Conservation (phyloP, 1,140 invertebrate genomes). For the Drosophila subobscura region DNA sequence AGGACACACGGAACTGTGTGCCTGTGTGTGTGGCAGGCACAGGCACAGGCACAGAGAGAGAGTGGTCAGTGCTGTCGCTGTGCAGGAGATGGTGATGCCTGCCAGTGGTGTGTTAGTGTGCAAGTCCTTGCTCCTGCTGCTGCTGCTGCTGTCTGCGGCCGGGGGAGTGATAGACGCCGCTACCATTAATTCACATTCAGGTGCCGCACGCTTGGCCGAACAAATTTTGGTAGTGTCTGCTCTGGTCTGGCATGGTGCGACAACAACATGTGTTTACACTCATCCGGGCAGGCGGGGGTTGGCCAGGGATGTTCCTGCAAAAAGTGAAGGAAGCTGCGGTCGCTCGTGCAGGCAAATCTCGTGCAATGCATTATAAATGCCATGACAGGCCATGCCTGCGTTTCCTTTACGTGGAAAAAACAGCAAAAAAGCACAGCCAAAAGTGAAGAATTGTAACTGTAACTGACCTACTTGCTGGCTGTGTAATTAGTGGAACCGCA, state of each 20-base stretch:
- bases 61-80: conserved; percentile 43
- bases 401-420: background rate
- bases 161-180: conserved; percentile 76
- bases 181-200: conserved; percentile 81
- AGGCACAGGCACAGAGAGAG: conserved; percentile 15
- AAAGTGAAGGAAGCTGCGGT: conserved; percentile 51
- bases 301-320: background rate
- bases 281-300: conserved; percentile 18
- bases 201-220: conserved; percentile 70
- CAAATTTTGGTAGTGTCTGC: conserved; percentile 33
- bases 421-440: background rate
- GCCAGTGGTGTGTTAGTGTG: conserved; percentile 26
- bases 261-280: conserved; percentile 72
- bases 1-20: conserved; percentile 36
- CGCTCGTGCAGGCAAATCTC: conserved; percentile 68
- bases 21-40: conserved; percentile 4
- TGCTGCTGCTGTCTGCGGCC: conserved; percentile 73
- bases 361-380: conserved; percentile 76
- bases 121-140: conserved; percentile 32
- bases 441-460: conserved; percentile 21
- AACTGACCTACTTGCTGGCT: conserved; percentile 62
- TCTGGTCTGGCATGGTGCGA: conserved; percentile 35
- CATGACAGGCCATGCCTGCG: conserved; percentile 18
- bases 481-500: conserved; percentile 57
- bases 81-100: conserved; percentile 37